phyloP scores from a whole-genome alignment of 2,113 vertebrate species.

The Sceloporus undulatus region DNA sequence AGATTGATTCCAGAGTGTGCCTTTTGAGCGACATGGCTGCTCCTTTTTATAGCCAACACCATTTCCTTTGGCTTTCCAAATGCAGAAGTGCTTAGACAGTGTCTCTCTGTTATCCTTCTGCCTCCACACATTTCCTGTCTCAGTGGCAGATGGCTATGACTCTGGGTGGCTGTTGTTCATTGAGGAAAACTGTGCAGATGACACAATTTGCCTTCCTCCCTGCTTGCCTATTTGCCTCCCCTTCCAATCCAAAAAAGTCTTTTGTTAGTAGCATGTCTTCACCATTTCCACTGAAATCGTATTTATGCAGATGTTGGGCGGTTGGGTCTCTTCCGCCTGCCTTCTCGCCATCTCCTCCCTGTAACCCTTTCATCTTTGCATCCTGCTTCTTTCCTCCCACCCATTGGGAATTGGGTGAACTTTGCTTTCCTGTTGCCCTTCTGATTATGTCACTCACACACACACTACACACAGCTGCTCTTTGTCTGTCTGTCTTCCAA shows the following conservation, averaged over 20 bases:
- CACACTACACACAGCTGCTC: background rate
- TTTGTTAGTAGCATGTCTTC: background rate
- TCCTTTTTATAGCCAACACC: constrained; percentile 24
- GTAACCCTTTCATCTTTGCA: constrained; percentile 34
- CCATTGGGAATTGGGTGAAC: constrained; percentile 14
- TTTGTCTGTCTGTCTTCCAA: background rate
- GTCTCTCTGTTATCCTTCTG: background rate
- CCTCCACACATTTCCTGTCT: background rate
- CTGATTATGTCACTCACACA: fast-evolving
- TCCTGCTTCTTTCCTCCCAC: constrained; percentile 57
- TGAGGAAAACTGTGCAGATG: background rate
- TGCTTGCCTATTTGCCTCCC: background rate
- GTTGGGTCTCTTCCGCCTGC: background rate
- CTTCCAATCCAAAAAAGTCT: no score
- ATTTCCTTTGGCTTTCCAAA: constrained; percentile 22
- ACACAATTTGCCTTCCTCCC: background rate
- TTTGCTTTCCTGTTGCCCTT: background rate
- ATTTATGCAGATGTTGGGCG: background rate
- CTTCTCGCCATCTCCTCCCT: background rate
- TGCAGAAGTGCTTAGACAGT: background rate
- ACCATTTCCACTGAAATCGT: fast-evolving
- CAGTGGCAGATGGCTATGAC: background rate
- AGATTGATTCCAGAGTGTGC: background rate
- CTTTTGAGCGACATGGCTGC: background rate
- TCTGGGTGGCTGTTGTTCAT: constrained; percentile 16